Evolutionary conservation across 2,888 invertebrate species (phyloP).

Genomic region (Ellobium chinense): DNA sequence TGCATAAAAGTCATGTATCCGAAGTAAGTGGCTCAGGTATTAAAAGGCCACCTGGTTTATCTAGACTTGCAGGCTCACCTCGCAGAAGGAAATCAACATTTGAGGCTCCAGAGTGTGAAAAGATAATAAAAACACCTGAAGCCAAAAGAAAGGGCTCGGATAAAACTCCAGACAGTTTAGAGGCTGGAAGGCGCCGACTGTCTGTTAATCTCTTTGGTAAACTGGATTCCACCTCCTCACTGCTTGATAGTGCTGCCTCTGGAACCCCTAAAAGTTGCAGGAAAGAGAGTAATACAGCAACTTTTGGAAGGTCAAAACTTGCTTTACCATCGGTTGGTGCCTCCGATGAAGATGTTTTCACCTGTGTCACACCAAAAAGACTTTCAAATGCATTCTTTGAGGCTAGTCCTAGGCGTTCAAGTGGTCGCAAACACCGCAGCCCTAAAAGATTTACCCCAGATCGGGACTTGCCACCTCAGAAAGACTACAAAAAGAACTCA

Average conservation of each 20-base stretch:
- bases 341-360: not conserved
- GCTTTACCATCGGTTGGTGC: not conserved
- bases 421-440: not conserved
- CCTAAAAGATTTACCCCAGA: conserved; percentile 14
- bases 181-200: conserved; percentile 35
- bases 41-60: not conserved
- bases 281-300: not conserved
- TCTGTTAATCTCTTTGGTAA: conserved; percentile 38
- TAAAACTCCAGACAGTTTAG: conserved; percentile 43
- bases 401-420: not conserved
- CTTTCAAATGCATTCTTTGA: not conserved
- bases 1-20: not conserved
- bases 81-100: conserved; percentile 38
- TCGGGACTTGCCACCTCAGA: not conserved
- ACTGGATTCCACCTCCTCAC: not conserved
- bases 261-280: not conserved
- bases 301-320: not conserved
- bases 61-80: conserved; percentile 13
- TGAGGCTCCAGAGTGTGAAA: conserved; percentile 39
- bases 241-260: not conserved
- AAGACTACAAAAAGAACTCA: not conserved
- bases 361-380: not conserved
- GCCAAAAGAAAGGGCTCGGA: conserved; percentile 37
- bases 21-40: not conserved
- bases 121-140: conserved; percentile 26